Conservation (phyloP, 2,797 vertebrate species). For the Denticeps clupeoides region DNA sequence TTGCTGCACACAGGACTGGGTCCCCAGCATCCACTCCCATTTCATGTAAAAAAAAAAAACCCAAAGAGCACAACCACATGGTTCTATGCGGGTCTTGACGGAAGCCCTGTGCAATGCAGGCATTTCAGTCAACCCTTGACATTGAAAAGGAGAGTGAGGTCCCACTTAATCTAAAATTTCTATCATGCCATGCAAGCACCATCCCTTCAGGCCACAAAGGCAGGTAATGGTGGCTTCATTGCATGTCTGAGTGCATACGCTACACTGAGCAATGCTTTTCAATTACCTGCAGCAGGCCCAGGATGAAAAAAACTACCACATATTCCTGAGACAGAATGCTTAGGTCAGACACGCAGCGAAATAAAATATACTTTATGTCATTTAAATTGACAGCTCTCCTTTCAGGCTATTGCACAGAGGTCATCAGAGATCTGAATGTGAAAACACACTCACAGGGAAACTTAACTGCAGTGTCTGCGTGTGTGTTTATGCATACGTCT, state of each 20-base stretch:
- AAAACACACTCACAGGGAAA: conserved; percentile 3
- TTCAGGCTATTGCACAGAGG: conserved; percentile 49
- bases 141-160: conserved; percentile 40
- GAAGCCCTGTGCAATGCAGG: conserved; percentile 9
- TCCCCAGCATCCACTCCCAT: conserved; percentile 49
- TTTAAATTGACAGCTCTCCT: conserved; percentile 64
- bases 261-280: conserved; percentile 68
- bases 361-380: conserved; percentile 60
- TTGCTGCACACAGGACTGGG: conserved; percentile 57
- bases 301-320: conserved; percentile 45
- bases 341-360: conserved; percentile 53
- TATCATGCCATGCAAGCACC: conserved; percentile 36
- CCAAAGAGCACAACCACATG: not conserved
- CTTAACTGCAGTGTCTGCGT: not conserved
- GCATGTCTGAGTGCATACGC: conserved; percentile 59
- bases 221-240: conserved; percentile 55
- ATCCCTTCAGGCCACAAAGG: conserved; percentile 44
- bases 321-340: conserved; percentile 56
- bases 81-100: conserved; percentile 5
- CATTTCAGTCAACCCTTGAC: conserved; percentile 41
- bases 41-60: conserved; percentile 41
- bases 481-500: conserved; percentile 3
- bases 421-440: conserved; percentile 31
- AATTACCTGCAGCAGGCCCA: conserved; percentile 50
- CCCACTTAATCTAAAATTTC: conserved; percentile 52